Evolutionary conservation across 2,888 invertebrate genomes (phyloP).

Genomic region (Andrena dorsata): DNA sequence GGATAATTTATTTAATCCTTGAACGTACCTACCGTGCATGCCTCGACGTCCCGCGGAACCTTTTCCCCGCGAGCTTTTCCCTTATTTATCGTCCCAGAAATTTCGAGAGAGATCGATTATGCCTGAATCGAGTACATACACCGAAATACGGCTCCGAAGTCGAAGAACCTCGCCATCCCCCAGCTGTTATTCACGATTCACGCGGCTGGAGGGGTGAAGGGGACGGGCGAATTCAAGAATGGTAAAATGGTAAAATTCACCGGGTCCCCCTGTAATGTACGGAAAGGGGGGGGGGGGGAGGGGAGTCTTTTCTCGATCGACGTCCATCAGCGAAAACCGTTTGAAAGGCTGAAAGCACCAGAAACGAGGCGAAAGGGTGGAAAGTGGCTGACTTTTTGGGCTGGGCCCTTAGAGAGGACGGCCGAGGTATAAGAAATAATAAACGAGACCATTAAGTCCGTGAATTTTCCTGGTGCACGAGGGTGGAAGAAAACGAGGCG

Average conservation of each 20-base stretch:
- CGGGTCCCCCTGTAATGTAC: slow-evolving; percentile 3
- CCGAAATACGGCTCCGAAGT: background rate
- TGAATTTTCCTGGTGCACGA: slow-evolving; percentile 76
- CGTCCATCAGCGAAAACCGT: slow-evolving; percentile 51
- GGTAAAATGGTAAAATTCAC: slow-evolving; percentile 33
- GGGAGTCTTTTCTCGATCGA: slow-evolving; percentile 50
- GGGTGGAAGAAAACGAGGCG: slow-evolving; percentile 70
- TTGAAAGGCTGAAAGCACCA: slow-evolving; percentile 61
- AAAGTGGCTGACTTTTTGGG: slow-evolving; percentile 72
- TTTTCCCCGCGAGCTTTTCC: background rate
- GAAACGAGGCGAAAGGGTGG: slow-evolving; percentile 63
- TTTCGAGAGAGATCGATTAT: slow-evolving; percentile 6
- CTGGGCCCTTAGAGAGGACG: slow-evolving; percentile 75
- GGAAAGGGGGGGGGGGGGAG: background rate
- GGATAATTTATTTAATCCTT: slow-evolving; percentile 1
- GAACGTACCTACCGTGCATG: background rate
- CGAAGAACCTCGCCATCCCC: background rate
- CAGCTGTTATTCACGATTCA: slow-evolving; percentile 12
- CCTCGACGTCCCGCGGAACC: background rate
- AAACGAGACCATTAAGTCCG: slow-evolving; percentile 83
- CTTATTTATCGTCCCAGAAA: background rate
- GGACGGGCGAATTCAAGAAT: background rate
- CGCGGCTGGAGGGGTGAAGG: background rate
- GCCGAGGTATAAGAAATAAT: slow-evolving; percentile 81
- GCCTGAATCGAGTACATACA: background rate